Percentiles rank a stretch among this genome's conserved stretches.
Conservation (phyloP, 2,888 invertebrate species). For the Oscheius myriophilus region DNA sequence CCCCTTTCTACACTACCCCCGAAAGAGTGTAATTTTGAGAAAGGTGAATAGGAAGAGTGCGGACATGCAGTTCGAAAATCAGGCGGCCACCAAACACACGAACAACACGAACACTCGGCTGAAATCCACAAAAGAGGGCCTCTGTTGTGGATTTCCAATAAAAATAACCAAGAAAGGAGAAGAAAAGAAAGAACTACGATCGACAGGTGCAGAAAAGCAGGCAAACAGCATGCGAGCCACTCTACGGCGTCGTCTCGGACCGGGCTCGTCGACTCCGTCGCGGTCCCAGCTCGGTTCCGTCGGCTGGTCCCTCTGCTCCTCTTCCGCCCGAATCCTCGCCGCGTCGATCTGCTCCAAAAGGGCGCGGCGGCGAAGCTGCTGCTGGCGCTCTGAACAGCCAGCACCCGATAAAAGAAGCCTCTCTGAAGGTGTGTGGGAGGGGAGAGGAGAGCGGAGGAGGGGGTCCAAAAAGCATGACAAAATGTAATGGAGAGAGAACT, state of each 20-base stretch:
- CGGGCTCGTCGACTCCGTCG: conserved; percentile 12
- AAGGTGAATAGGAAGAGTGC: no score
- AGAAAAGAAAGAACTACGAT: conserved; percentile 12
- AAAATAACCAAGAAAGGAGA: background rate
- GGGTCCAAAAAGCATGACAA: background rate
- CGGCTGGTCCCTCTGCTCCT: conserved; percentile 13
- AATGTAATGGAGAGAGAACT: background rate
- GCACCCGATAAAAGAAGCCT: conserved; percentile 9
- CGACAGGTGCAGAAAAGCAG: conserved; percentile 21
- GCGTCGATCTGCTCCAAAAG: conserved; percentile 22
- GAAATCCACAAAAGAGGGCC: no score
- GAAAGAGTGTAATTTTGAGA: no score
- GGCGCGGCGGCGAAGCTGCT: conserved; percentile 15
- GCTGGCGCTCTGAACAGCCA: conserved; percentile 18
- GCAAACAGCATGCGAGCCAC: background rate
- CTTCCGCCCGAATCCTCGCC: conserved; percentile 8
- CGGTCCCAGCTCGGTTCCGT: conserved; percentile 7
- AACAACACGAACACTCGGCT: no score
- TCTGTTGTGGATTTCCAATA: no score
- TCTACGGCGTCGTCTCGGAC: conserved; percentile 9
- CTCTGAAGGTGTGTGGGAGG: background rate
- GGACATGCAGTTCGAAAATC: no score
- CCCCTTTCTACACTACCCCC: no score
- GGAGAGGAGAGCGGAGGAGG: background rate
- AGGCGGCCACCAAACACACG: no score